Evolutionary conservation across 2,797 vertebrate species (phyloP), one percentile per base, ranked within the genome.

Genomic region (Microctenopoma stevenorrisi): DNA sequence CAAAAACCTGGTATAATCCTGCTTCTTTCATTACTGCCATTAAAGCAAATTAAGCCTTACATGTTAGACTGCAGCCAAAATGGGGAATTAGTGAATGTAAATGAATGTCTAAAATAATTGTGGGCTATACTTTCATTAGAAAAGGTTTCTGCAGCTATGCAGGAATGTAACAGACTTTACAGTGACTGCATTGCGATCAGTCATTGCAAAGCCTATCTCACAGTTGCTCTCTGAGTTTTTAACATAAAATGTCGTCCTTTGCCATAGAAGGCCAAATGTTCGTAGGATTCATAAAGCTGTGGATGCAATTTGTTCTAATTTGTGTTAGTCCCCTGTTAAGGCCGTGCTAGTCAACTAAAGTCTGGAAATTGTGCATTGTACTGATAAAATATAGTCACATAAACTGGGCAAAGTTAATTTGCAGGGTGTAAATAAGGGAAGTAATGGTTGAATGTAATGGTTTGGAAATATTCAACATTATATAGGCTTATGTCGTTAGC

Each of bases 11-110:
- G 53, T 55, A 40, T 16, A 3, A 55, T 44, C n/a, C 47, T 44
- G 61, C 60, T 55, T 7, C 64, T 68, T 50, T 70, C 55, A 76
- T 80, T 64, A 71, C 52, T 48, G 61, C 52, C 60, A 76, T 70
- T 59, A 58, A 35, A 40, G 52, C 43, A 76, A 76, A 77, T 75
- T 33, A 68, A 74, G 54, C 72, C 58, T 22, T 46, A 62, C 43
- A 59, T 16, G 28, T 22, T 22, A 33, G 5, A n/a, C 49, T 38
- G 46, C 25, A 50, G 57, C 60, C 51, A 26, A 48, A 52, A 25
- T 33, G 50, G 47, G n/a, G 54, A 37, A 35, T 46, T 11, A 2
- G 61, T n/a, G 28, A 11, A 65, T 73, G 16, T 48, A 62, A 73
- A 75, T 85, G 73, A 72, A 67, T 14, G 40, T 74, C 53, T 30